phyloP scores from a whole-genome alignment of 2,888 invertebrate species.

The Marronus borbonicus region DNA sequence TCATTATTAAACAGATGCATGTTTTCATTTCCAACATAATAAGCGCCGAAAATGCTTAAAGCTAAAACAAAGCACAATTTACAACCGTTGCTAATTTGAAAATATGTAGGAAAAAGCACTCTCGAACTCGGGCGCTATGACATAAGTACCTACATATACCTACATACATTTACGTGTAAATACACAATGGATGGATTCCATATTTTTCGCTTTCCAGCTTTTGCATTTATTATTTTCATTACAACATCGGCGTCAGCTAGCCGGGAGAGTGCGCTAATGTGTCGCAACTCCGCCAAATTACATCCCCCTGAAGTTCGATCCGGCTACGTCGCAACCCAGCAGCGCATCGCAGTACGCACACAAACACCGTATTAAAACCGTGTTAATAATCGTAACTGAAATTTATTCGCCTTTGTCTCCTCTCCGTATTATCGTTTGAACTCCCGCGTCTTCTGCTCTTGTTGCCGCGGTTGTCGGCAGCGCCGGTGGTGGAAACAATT shows the following conservation, averaged over 20 bases:
- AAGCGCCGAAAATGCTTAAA: too few relatives aligned
- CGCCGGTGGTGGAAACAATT: background rate
- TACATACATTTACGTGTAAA: too few relatives aligned
- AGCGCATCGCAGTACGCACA: background rate
- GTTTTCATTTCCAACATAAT: too few relatives aligned
- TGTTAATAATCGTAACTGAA: constrained; percentile 31
- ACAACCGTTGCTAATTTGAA: too few relatives aligned
- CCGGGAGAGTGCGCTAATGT: background rate
- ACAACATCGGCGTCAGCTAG: background rate
- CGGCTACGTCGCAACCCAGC: background rate
- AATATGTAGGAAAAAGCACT: constrained; percentile 12
- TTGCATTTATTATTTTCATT: constrained; percentile 15
- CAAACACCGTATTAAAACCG: constrained; percentile 16
- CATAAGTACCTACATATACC: too few relatives aligned
- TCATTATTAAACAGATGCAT: too few relatives aligned
- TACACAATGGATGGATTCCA: background rate
- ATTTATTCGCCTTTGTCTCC: constrained; percentile 17
- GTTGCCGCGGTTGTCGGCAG: too few relatives aligned
- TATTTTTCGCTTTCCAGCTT: background rate
- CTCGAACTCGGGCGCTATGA: background rate
- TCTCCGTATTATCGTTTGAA: constrained; percentile 1
- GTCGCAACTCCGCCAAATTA: constrained; percentile 14
- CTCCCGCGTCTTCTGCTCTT: background rate
- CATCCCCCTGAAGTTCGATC: background rate
- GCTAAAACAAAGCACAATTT: too few relatives aligned